Evolutionary conservation across 2,888 invertebrate species (phyloP).

Genomic region (Platynereis dumerilii): DNA sequence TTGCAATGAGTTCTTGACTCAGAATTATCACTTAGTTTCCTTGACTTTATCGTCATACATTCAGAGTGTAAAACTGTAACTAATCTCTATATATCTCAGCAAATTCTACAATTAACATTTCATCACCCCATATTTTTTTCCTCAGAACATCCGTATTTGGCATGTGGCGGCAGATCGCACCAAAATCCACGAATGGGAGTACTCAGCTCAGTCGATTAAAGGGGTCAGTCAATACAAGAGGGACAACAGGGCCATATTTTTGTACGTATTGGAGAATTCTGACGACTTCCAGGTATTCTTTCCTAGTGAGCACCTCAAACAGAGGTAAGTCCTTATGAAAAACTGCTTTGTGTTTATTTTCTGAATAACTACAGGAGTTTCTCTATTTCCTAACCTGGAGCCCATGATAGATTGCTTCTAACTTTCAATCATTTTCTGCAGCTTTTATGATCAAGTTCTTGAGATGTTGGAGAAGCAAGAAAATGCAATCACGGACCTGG

Average conservation of each 20-base stretch:
- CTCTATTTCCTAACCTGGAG: no score
- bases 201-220: constrained; percentile 86
- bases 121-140: no score
- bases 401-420: no score
- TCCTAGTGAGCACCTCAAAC: constrained; percentile 85
- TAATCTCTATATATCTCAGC: no score
- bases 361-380: no score
- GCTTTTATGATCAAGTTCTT: constrained; percentile 81
- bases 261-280: constrained; percentile 97
- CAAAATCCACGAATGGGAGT: constrained; percentile 78
- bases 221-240: constrained; percentile 93
- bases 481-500: constrained; percentile 57
- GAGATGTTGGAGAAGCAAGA: constrained; percentile 90
- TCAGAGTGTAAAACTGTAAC: no score
- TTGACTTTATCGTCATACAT: no score
- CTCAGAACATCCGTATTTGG: constrained; percentile 47
- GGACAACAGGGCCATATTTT: constrained; percentile 92
- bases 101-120: no score
- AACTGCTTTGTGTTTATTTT: no score
- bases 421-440: constrained; percentile 42
- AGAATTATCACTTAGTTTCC: no score
- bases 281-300: constrained; percentile 96
- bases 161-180: constrained; percentile 48
- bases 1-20: no score
- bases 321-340: constrained; percentile 70